Evolutionary conservation across 1,140 invertebrate species (phyloP), one percentile per base, ranked within the genome.

Genomic region (Trichogramma pretiosum): DNA sequence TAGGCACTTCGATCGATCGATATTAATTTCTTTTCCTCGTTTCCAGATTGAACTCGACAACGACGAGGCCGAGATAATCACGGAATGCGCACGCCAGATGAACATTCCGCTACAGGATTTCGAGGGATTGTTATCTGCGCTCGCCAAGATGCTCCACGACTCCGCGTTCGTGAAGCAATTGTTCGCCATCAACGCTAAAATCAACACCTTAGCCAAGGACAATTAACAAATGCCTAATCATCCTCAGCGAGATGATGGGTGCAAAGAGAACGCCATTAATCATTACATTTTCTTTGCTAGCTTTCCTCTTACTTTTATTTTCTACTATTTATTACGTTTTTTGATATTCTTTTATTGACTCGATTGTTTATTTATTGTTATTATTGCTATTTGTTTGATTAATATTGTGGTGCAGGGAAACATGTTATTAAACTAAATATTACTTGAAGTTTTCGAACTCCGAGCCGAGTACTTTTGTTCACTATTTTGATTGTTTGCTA

Each of bases 201-300:
- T 91, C 54, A 81, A 83, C 46, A 74, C 77, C 50, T 77, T 88
- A 57, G 83, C 85, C 44, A 81, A 82, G 55, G 83, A 83, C 48
- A 84, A 84, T 71, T 85, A 83, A 71, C 61, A 64, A 49, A 61
- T 52, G 39, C 55, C 46, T 53, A 55, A 41, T 50, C 57, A 59
- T 54, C 50, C 50, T 10, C n/a, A n/a, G n/a, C n/a, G n/a, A n/a
- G n/a, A n/a, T n/a, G n/a, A 30, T 21, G 42, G 56, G 53, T 57
- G 51, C 52, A 53, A 45, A 57, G 44, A 43, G 40, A 42, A 51
- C 39, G 10, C 54, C 37, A 50, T 58, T 18, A 57, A 54, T 19
- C 58, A 42, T 62, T 60, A 53, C 49, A 45, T 58, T 58, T 58
- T 61, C 14, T 65, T 63, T 58, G 60, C 57, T 57, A 51, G 59